These are phyloP conservation scores for Platysternon megacephalum DNA, from an alignment of 2,113 vertebrate species.

Conservation along the genomic window DNA sequence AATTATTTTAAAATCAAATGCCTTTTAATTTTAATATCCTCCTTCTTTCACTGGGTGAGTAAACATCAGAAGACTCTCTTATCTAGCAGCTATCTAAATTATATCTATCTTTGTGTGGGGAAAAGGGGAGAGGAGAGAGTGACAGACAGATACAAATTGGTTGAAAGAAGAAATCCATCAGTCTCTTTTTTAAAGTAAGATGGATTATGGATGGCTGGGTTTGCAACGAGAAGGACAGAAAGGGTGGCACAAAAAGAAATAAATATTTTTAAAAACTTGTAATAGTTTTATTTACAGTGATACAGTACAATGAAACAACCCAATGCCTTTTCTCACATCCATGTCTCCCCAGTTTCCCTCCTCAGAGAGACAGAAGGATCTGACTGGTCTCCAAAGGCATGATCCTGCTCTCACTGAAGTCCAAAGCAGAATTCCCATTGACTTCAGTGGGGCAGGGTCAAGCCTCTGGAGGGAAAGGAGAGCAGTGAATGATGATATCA, in stretches of 20 bases:
- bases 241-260: background rate
- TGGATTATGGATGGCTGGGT: background rate
- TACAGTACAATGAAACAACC: background rate
- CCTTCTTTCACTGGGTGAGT: background rate
- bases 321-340: background rate
- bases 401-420: background rate
- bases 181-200: background rate
- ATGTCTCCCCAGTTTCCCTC: background rate
- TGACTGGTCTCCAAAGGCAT: background rate
- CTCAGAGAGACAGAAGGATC: background rate
- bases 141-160: too few relatives aligned
- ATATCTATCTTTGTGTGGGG: fast-evolving
- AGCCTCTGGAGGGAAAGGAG: background rate
- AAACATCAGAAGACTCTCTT: background rate
- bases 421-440: background rate
- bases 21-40: background rate
- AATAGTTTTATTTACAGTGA: background rate
- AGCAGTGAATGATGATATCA: background rate
- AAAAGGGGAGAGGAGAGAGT: background rate
- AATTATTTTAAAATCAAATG: background rate
- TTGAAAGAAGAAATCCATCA: background rate
- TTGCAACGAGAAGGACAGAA: background rate
- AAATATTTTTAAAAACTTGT: background rate
- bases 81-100: background rate
- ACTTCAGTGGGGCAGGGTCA: background rate